Base-by-base conservation (phyloP, 2,888 invertebrate genomes). In the Chelonus formosanus region DNA sequence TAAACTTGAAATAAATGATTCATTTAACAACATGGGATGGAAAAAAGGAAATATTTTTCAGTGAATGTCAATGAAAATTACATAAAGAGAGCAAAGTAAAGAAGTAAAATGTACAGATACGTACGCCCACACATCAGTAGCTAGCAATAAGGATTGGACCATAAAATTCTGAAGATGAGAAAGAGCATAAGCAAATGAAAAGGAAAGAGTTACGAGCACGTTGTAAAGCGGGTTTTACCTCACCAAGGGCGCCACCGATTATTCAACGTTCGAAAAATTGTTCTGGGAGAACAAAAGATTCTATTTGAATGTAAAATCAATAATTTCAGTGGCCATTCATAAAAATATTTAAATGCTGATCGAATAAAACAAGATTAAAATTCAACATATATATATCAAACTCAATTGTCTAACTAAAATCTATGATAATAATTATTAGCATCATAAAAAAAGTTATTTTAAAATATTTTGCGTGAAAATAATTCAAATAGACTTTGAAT, bases 271-370 rank as follows among this genome's bases (percentile, higher is more conserved):
- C 76, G 80, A 76, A 75, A 75, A 78, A 76, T 77, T 74, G 75
- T 73, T 71, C 67, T 74, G 71, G 76, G 65, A 71, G 78, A 82
- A 83, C 80, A 81, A 83, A 81, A 82, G 79, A 78, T 63, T 45
- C 73, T 76, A 83, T 83, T 83, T 83, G 83, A 83, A 83, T 83
- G 82, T 81, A 76, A 83, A 82, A 83, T 83, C 77, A 80, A 83
- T 81, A 76, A 67, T 72, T 32, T 32, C 65, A 47, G 43, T 47
- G 35, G 40, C 59, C 60, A 83, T 83, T 83, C 83, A 83, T 83
- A 83, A 82, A 80, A 80, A 78, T 83, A 83, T 83, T 84, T 78
- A 83, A 84, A 83, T 82, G 81, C 81, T 81, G 78, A 81, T 82
- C 79, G 74, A 79, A 79, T 81, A 83, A 71, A 70, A 79, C 20